phyloP scores from a whole-genome alignment of 2,888 invertebrate genomes.

The Malacosoma neustria region DNA sequence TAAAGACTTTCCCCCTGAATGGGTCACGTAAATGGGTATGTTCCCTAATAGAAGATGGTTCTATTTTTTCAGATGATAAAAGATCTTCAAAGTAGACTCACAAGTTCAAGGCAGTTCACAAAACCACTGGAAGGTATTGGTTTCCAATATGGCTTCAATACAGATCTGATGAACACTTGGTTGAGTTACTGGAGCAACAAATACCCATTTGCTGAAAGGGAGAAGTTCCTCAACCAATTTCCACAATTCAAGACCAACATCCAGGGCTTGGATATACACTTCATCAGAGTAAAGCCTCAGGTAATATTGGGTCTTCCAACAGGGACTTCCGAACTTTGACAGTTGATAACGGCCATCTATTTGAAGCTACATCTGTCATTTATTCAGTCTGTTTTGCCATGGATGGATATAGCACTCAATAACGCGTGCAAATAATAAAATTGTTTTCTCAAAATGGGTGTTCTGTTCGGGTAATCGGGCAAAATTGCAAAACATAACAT shows the following conservation, averaged over 20 bases:
- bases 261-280: constrained; percentile 82
- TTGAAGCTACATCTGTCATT: too few species aligned
- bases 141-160: constrained; percentile 75
- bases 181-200: constrained; percentile 1
- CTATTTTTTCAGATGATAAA: constrained; percentile 11
- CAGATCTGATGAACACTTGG: neutral
- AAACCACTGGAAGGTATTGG: constrained; percentile 45
- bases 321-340: too few species aligned
- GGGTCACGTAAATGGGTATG: too few species aligned
- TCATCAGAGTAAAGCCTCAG: constrained; percentile 77
- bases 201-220: constrained; percentile 2
- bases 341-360: too few species aligned
- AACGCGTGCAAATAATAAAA: too few species aligned
- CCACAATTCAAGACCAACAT: constrained; percentile 81
- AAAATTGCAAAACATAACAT: too few species aligned
- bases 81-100: constrained; percentile 18
- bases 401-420: too few species aligned
- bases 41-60: neutral
- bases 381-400: too few species aligned
- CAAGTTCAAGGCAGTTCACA: constrained; percentile 13
- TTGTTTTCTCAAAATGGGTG: too few species aligned
- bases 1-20: too few species aligned
- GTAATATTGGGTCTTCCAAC: too few species aligned
- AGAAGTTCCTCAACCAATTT: constrained; percentile 1
- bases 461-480: too few species aligned